Base-by-base conservation (phyloP, 2,888 invertebrate species). In the Phanerotoma sp. region DNA sequence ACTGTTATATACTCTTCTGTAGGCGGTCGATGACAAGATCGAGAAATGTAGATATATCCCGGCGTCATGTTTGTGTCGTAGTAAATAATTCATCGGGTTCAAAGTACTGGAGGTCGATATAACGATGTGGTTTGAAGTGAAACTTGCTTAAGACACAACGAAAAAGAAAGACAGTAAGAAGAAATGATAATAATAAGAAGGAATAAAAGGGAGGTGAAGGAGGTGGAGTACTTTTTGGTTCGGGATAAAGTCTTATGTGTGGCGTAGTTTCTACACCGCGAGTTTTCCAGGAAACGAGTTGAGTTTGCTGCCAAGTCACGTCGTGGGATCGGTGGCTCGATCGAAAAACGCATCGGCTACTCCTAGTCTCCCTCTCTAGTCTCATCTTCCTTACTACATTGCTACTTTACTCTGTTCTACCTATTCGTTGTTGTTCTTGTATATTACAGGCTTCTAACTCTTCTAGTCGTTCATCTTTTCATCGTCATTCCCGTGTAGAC, bases 1-100 rank as follows among this genome's bases (percentile, higher is more conserved):
- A 7, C 25, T 25, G n/a, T n/a, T n/a, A n/a, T 41, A 35, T 21
- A 35, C 32, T 48, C 51, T 48, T 52, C 53, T 45, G 54, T 57
- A 57, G 64, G 63, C 59, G 63, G 66, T 61, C 64, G 62, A 61
- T 63, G 65, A 68, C 66, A 65, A 66, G 65, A 64, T 65, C 65
- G 55, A 66, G 66, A 65, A 63, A 67, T 61, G 64, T 65, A 62
- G 65, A 66, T 65, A 64, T 64, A 66, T 60, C 62, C 49, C 51
- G 48, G 61, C 62, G 57, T 66, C 64, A 63, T 65, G 68, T 66
- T 65, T 54, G 62, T 62, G 63, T 63, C 60, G 60, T 64, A 61
- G 65, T 70, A 68, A 70, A 70, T 70, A 70, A 69, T 70, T 70
- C 67, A 69, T 67, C 59, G 62, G 57, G 56, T 64, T 64, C 59